Evolutionary conservation across 2,888 invertebrate genomes (phyloP).

Genomic region (Drosophila austrosaltans): DNA sequence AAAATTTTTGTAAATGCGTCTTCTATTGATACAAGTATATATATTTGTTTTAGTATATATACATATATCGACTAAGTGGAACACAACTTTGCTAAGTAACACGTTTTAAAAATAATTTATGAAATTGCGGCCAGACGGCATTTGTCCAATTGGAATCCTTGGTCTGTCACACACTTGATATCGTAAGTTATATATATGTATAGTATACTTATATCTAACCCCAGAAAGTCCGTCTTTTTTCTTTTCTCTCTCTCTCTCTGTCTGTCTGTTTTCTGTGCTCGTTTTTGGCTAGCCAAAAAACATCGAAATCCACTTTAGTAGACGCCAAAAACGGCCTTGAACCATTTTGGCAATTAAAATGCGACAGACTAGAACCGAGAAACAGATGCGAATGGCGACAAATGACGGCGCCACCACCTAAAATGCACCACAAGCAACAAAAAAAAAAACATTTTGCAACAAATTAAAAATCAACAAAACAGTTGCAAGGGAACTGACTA

Average conservation of each 20-base stretch:
- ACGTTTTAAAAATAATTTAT: constrained; percentile 11
- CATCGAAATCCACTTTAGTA: constrained; percentile 69
- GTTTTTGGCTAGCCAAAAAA: constrained; percentile 51
- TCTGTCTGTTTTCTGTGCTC: constrained; percentile 32
- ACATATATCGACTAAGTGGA: not conserved
- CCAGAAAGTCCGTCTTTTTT: constrained; percentile 6
- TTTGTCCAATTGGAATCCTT: constrained; percentile 31
- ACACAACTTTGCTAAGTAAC: not conserved
- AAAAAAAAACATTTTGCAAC: constrained; percentile 11
- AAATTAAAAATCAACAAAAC: constrained; percentile 11
- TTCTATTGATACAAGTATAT: not conserved
- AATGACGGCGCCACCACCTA: constrained; percentile 30
- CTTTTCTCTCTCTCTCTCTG: constrained; percentile 2
- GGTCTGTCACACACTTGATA: constrained; percentile 26
- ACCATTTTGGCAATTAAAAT: constrained; percentile 75
- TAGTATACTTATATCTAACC: constrained; percentile 4
- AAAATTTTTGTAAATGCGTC: too few relatives aligned
- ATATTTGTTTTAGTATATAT: not conserved
- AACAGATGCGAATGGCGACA: constrained; percentile 21
- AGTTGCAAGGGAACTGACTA: not conserved
- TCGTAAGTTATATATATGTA: not conserved
- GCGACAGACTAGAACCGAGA: constrained; percentile 26
- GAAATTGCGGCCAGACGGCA: constrained; percentile 20
- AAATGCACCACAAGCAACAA: constrained; percentile 30
- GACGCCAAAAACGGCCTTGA: constrained; percentile 58